Conservation (phyloP, 2,888 invertebrate genomes). For the Exocentrus adspersus region DNA sequence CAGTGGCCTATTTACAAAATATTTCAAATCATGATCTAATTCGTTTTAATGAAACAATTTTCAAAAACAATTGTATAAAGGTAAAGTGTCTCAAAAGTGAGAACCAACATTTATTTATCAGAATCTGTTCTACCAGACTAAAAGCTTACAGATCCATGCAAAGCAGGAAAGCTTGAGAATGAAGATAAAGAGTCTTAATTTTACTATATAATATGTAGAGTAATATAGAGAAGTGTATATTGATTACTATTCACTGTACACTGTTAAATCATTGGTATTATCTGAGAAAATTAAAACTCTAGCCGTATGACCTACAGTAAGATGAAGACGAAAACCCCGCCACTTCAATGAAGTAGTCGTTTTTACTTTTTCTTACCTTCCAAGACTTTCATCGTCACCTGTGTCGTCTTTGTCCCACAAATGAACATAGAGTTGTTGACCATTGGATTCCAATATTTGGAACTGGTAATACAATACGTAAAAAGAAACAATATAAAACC, state of each 20-base stretch:
- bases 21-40: neutral
- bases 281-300: conserved; percentile 25
- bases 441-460: conserved; percentile 71
- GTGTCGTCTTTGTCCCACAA: conserved; percentile 89
- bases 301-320: neutral
- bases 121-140: neutral
- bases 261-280: neutral
- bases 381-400: conserved; percentile 86
- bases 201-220: neutral
- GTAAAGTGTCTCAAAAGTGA: neutral
- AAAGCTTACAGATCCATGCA: conserved; percentile 9
- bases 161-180: conserved; percentile 11
- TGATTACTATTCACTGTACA: neutral
- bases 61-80: no score
- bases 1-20: conserved; percentile 31
- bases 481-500: conserved; percentile 30
- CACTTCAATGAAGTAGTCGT: neutral
- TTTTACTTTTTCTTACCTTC: conserved; percentile 74
- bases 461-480: conserved; percentile 51
- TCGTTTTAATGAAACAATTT: neutral
- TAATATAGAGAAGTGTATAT: neutral
- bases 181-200: conserved; percentile 26
- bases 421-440: conserved; percentile 79
- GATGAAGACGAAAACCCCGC: conserved; percentile 11
- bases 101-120: neutral